Evolutionary conservation across 2,113 vertebrate species (phyloP), one percentile per base, ranked within the genome.

Genomic region (Amphiprion ocellaris): DNA sequence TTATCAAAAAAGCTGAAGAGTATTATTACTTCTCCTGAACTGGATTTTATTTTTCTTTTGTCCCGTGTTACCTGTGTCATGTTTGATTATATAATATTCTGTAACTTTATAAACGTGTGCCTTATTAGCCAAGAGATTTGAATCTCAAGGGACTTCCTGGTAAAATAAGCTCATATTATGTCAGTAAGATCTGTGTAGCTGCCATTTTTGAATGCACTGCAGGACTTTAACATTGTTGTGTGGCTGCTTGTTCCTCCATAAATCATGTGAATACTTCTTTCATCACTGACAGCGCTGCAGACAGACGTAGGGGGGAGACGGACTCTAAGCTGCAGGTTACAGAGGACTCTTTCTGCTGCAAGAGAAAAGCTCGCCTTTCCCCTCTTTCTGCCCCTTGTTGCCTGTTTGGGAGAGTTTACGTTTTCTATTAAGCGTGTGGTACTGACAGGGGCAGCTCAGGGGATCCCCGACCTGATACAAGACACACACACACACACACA

Each of bases 391-490:
- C 59, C 37, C 74, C 84, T 90, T 86, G 83, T 90, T 89, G 82
- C 73, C 78, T 87, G 82, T 85, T 81, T 33, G 16, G 66, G 60
- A 73, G 68, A 77, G 86, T 94, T 96, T 95, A 94, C 74, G 62
- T 95, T 95, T 92, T 94, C 92, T 94, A 93, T 94, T 93, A 94
- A 93, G 84, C 82, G 83, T 95, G 93, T 90, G 92, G 94, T 91
- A 87, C 86, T 87, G 92, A 85, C 68, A 75, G 85, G 87, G 78
- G 87, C 69, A 90, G 78, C 89, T 86, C 82, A 93, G 92, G 95
- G 95, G 92, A 95, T 95, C 92, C 95, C 95, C 93, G 81, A 85
- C 95, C 92, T 91, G 92, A 88, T 83, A 82, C 26, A 74, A 80
- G 5, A 61, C 62, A 52, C 49, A 69, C 78, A 68, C 76, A 76